Conservation (phyloP, 2,113 vertebrate genomes). For the Zapornia atra region DNA sequence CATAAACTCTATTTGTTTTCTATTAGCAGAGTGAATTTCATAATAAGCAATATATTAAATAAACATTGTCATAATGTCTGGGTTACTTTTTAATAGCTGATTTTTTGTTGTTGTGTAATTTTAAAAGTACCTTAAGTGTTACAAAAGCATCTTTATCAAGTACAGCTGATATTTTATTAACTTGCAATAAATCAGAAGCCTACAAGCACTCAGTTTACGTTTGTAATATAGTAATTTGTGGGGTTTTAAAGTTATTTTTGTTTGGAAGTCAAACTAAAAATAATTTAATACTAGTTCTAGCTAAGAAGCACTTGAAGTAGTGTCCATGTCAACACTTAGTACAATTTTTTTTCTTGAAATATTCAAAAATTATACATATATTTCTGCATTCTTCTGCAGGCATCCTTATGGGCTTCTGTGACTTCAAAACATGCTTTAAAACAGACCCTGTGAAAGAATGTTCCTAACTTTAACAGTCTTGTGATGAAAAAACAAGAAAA, state of each 20-base stretch:
- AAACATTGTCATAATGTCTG: neutral
- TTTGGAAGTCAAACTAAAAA: neutral
- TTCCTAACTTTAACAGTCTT: neutral
- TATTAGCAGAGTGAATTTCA: neutral
- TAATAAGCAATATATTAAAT: neutral
- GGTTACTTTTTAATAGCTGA: neutral
- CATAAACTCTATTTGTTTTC: neutral
- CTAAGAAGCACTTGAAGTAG: neutral
- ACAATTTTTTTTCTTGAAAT: neutral
- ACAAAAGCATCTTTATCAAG: neutral
- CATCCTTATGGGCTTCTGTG: neutral
- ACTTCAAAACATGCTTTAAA: neutral
- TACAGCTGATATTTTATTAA: neutral
- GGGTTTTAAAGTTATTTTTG: neutral
- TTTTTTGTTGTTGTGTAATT: neutral
- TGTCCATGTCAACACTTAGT: neutral
- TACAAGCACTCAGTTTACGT: neutral
- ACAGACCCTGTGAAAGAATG: neutral
- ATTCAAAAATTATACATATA: neutral
- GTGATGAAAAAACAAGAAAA: neutral
- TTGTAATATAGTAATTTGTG: neutral
- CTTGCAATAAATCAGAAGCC: neutral
- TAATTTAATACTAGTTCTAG: neutral
- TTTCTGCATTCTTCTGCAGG: neutral
- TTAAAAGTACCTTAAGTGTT: neutral